phyloP scores from a whole-genome alignment of 2,113 vertebrate genomes.

The Balaeniceps rex region DNA sequence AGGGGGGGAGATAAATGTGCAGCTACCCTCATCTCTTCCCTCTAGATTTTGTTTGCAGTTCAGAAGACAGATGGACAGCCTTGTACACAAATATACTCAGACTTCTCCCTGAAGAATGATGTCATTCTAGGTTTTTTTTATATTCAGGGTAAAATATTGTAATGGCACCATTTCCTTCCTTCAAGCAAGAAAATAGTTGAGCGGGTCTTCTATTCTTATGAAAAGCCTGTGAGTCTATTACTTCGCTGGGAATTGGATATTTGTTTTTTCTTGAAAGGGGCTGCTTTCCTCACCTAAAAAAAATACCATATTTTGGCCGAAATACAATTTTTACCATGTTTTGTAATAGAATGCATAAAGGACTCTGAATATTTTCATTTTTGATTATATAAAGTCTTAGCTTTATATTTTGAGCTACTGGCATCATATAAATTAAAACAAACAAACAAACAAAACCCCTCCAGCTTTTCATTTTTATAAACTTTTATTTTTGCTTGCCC shows the following conservation, averaged over 20 bases:
- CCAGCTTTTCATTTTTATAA: background rate
- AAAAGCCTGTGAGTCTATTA: background rate
- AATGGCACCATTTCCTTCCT: background rate
- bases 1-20: background rate
- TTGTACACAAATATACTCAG: background rate
- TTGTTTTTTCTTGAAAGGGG: background rate
- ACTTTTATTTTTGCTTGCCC: background rate
- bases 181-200: slow-evolving; percentile 12
- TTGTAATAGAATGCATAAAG: background rate
- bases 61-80: background rate
- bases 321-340: background rate
- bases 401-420: background rate
- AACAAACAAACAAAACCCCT: background rate
- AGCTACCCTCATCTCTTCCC: background rate
- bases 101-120: background rate
- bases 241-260: background rate
- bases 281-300: background rate
- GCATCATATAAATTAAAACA: background rate
- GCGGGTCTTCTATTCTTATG: background rate
- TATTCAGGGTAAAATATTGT: background rate
- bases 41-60: background rate
- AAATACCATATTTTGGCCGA: background rate
- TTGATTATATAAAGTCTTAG: background rate
- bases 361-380: background rate
- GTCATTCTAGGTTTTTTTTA: background rate